These are phyloP conservation scores for Papilio protenor DNA, from an alignment of 2,888 invertebrate species.

Conservation along the genomic window DNA sequence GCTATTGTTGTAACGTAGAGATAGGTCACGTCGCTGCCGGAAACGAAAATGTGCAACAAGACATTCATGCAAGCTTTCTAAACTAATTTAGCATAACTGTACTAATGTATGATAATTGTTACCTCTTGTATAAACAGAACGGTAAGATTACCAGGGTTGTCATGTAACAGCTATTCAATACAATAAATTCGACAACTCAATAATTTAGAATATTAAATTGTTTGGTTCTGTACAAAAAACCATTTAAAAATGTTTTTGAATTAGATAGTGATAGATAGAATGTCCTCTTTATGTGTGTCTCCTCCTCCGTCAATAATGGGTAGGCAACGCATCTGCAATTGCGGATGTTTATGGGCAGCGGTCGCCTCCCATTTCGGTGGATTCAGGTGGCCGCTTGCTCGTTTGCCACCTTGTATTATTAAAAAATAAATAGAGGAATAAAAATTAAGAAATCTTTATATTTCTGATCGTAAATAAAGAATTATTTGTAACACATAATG, in stretches of 20 bases:
- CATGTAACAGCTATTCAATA: neutral
- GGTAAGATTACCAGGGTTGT: neutral
- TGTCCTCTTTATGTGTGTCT: no score
- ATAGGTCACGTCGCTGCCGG: conserved; percentile 14
- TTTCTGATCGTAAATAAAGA: neutral
- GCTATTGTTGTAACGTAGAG: neutral
- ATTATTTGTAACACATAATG: neutral
- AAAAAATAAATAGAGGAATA: neutral
- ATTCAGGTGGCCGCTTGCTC: no score
- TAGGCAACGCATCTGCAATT: no score
- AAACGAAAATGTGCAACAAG: neutral
- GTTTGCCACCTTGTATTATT: no score
- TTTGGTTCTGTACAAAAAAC: no score
- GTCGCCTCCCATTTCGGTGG: no score
- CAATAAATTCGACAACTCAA: no score
- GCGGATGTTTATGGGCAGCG: no score
- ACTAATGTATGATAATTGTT: neutral
- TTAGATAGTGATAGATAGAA: no score
- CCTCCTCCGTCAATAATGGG: no score
- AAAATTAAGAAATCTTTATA: neutral
- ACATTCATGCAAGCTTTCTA: neutral
- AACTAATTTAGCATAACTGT: conserved; percentile 1
- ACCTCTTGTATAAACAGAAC: neutral
- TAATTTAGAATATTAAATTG: no score
- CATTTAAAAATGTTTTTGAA: no score